These are phyloP conservation scores for Lagopus muta DNA, from an alignment of 2,113 vertebrate genomes.

Conservation along the genomic window DNA sequence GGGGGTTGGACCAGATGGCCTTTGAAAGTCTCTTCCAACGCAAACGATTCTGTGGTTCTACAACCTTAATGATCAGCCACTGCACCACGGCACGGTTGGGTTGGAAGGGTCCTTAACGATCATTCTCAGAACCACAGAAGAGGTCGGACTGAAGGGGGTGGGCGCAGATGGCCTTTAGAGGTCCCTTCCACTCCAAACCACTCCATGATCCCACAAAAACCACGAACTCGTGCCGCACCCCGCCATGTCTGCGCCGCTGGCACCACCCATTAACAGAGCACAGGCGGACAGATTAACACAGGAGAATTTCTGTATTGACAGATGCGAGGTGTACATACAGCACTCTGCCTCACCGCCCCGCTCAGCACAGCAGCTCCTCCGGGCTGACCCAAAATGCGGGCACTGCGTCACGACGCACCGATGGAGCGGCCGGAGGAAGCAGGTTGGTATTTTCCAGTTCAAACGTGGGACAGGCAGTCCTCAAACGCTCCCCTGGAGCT, in stretches of 20 bases:
- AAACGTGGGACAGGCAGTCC: neutral
- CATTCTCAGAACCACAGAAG: too few relatives aligned
- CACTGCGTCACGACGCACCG: rapidly evolving
- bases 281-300: neutral
- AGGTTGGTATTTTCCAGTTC: neutral
- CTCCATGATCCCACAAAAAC: too few relatives aligned
- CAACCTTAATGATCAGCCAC: too few relatives aligned
- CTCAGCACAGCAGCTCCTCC: neutral
- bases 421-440: neutral
- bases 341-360: neutral
- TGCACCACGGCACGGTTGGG: too few relatives aligned
- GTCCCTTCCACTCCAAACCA: too few relatives aligned
- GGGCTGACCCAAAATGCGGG: rapidly evolving
- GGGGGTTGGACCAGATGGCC: too few relatives aligned
- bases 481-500: neutral
- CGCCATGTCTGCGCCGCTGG: rapidly evolving
- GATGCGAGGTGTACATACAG: neutral
- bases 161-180: too few relatives aligned
- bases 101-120: too few relatives aligned
- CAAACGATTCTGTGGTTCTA: too few relatives aligned
- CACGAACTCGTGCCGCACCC: rapidly evolving
- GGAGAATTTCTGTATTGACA: neutral
- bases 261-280: too few relatives aligned
- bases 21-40: too few relatives aligned
- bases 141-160: too few relatives aligned